A percentile compares a stretch with the other conserved stretches of the same genome.
phyloP scores from a whole-genome alignment of 2,113 vertebrate genomes.

The Bujurquina vittata region DNA sequence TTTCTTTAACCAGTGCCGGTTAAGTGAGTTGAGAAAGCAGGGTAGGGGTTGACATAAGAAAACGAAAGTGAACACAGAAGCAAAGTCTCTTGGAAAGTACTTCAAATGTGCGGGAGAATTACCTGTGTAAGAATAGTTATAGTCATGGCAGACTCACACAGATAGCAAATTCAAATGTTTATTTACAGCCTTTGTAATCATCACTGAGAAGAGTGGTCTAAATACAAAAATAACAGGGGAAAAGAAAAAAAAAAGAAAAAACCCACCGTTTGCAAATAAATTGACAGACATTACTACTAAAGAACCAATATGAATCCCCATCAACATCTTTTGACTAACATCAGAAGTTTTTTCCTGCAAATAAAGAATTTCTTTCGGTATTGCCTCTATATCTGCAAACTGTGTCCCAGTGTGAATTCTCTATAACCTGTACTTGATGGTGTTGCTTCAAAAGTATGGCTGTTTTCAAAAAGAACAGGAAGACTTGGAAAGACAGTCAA shows the following conservation, averaged over 20 bases:
- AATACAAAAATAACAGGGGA: slow-evolving; percentile 50
- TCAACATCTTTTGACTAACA: slow-evolving; percentile 24
- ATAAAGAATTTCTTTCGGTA: background rate
- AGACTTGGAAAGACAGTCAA: background rate
- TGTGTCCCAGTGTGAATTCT: background rate
- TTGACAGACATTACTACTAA: slow-evolving; percentile 10
- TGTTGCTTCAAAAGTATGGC: slow-evolving; percentile 25
- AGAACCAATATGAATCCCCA: slow-evolving; percentile 4
- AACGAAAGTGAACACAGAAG: slow-evolving; percentile 49
- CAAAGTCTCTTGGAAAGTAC: slow-evolving; percentile 34
- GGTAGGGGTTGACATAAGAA: slow-evolving; percentile 33
- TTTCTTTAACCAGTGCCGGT: slow-evolving; percentile 64
- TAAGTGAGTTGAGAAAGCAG: slow-evolving; percentile 14
- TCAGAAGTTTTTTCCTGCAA: background rate
- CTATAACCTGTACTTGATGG: background rate
- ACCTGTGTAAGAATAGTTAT: background rate
- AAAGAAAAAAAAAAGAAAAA: background rate
- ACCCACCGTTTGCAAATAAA: slow-evolving; percentile 3
- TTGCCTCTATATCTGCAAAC: background rate
- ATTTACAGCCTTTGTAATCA: slow-evolving; percentile 80
- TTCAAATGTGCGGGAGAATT: slow-evolving; percentile 7
- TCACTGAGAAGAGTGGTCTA: slow-evolving; percentile 75
- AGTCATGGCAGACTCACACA: slow-evolving; percentile 21
- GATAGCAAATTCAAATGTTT: slow-evolving; percentile 82
- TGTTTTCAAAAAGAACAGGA: slow-evolving; percentile 16